Percentiles rank a stretch among this genome's conserved stretches.
These are phyloP conservation scores for Tenualosa ilisha DNA, from an alignment of 2,797 vertebrate genomes.

Conservation along the genomic window DNA sequence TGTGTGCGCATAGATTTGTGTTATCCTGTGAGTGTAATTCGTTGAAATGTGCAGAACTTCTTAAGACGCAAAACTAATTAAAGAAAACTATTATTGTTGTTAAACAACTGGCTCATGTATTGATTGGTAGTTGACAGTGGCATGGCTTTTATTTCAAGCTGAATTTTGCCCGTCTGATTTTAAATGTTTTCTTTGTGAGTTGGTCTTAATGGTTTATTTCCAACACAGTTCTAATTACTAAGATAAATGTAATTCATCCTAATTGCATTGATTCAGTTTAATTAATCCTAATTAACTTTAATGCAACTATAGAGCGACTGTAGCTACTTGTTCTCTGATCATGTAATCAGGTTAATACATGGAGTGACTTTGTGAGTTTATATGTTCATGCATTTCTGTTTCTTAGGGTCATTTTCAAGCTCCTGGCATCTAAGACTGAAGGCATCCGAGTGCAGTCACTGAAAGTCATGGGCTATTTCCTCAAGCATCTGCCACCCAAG, in stretches of 20 bases:
- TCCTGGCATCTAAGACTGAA: conserved; percentile 93
- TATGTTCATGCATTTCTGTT: neutral
- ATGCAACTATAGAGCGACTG: neutral
- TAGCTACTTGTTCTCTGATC: neutral
- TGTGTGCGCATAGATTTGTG: too few relatives aligned
- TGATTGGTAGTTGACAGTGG: neutral
- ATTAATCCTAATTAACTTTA: neutral
- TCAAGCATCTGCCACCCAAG: conserved; percentile 79
- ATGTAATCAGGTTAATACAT: neutral
- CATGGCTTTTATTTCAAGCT: neutral
- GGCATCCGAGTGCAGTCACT: conserved; percentile 93
- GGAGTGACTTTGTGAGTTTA: neutral
- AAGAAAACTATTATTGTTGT: neutral
- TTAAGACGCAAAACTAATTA: neutral
- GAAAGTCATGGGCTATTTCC: conserved; percentile 96
- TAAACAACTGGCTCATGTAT: neutral
- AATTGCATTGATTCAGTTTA: neutral
- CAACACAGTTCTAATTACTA: neutral
- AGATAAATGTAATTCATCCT: neutral
- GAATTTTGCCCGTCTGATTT: neutral
- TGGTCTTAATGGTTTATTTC: neutral
- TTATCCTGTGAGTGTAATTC: too few relatives aligned
- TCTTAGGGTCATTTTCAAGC: conserved; percentile 91
- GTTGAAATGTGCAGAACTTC: neutral
- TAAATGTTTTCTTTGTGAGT: neutral